These are phyloP conservation scores for Rhea americana DNA, from an alignment of 2,113 vertebrate genomes.

Conservation along the genomic window DNA sequence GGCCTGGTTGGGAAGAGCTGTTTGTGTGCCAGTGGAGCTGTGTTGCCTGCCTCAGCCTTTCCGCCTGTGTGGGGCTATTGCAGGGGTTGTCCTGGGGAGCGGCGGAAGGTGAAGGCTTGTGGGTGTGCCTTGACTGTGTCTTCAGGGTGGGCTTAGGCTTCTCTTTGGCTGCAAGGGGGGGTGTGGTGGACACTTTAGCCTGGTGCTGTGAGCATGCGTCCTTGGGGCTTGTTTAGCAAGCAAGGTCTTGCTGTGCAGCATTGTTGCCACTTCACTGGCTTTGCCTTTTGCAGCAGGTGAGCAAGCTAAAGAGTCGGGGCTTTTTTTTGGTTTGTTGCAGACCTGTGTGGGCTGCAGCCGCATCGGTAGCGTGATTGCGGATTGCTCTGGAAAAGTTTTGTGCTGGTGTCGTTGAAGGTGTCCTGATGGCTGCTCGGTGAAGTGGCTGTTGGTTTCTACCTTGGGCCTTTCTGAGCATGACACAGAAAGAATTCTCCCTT, in stretches of 20 bases:
- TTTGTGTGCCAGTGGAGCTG: background rate
- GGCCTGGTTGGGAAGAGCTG: background rate
- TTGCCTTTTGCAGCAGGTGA: background rate
- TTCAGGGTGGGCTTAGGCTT: background rate
- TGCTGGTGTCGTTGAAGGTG: background rate
- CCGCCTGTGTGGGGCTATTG: background rate
- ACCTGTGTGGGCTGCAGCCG: background rate
- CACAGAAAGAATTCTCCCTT: conserved; percentile 35
- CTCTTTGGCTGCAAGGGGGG: background rate
- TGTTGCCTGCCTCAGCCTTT: background rate
- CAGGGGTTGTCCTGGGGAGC: background rate
- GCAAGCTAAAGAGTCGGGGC: background rate
- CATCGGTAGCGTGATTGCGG: background rate
- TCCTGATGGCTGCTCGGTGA: background rate
- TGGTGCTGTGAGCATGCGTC: background rate
- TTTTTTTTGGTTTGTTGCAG: background rate
- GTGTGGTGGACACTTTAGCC: background rate
- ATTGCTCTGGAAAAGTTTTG: background rate
- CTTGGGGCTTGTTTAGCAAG: background rate
- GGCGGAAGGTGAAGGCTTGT: background rate
- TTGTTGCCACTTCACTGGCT: background rate
- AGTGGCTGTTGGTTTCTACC: conserved; percentile 38
- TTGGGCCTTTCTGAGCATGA: background rate
- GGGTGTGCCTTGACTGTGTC: background rate
- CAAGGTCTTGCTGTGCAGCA: background rate